phyloP scores from a whole-genome alignment of 1,140 invertebrate genomes.

The Formica exsecta region DNA sequence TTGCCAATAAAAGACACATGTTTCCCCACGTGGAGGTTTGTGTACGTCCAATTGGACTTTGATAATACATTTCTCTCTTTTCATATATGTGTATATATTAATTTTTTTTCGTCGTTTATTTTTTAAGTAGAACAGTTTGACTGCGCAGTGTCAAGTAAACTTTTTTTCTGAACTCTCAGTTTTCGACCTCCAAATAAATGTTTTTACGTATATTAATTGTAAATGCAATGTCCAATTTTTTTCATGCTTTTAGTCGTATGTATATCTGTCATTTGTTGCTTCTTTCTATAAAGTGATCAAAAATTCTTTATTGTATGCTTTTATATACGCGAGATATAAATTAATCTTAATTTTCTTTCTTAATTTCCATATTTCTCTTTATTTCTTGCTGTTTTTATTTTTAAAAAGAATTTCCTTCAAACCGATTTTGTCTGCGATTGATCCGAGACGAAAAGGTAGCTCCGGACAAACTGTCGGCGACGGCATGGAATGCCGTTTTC shows the following conservation, averaged over 20 bases:
- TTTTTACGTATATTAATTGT: not conserved
- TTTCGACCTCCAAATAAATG: not conserved
- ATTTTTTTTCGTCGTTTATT: slow-evolving; percentile 27
- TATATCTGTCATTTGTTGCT: not conserved
- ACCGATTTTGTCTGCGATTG: not conserved
- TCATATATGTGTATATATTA: not conserved
- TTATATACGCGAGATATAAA: not conserved
- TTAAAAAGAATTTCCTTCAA: not conserved
- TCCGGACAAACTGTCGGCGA: slow-evolving; percentile 32
- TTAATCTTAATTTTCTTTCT: not conserved
- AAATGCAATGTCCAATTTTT: no score
- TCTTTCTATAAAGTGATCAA: not conserved
- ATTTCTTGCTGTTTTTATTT: not conserved
- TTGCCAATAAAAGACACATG: slow-evolving; percentile 58
- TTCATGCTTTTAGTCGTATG: no score
- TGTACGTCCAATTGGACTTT: slow-evolving; percentile 43
- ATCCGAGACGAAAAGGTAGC: slow-evolving; percentile 10
- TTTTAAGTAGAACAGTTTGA: slow-evolving; percentile 18
- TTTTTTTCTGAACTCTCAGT: not conserved
- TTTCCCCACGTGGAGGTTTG: not conserved
- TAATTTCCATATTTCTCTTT: not conserved
- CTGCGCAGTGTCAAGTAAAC: not conserved
- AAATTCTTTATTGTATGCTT: not conserved
- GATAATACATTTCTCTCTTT: slow-evolving; percentile 24
- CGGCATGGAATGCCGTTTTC: slow-evolving; percentile 13